Evolutionary conservation across 2,113 vertebrate genomes (phyloP).

Genomic region (Machaerirhynchus nigripectus): DNA sequence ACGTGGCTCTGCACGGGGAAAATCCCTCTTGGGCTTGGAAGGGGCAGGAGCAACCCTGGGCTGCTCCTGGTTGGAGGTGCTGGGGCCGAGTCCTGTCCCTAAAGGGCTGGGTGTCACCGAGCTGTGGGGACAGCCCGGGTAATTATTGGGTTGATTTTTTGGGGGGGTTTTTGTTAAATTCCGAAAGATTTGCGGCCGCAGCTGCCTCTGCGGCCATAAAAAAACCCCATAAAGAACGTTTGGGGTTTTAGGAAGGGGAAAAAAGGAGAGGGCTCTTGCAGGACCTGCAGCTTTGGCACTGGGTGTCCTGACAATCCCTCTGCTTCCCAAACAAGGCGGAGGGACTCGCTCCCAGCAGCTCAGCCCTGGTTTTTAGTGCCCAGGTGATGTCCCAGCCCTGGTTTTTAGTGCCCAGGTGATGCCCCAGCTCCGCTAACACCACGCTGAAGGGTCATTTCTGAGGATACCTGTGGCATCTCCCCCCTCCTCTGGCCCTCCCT

Average conservation of each 20-base stretch:
- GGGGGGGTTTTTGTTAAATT: background rate
- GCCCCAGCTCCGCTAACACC: background rate
- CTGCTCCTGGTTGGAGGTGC: background rate
- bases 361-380: background rate
- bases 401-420: background rate
- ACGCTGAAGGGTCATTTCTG: rapidly evolving
- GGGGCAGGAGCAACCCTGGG: background rate
- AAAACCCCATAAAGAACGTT: background rate
- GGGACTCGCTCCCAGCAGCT: background rate
- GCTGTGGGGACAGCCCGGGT: background rate
- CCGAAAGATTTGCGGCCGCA: background rate
- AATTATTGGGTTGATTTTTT: rapidly evolving
- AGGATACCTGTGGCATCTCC: background rate
- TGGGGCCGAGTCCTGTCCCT: background rate
- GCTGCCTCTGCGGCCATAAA: background rate
- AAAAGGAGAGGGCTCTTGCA: background rate
- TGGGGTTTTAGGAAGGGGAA: background rate
- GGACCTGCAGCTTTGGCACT: background rate
- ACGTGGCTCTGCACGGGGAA: background rate
- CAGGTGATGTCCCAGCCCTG: background rate
- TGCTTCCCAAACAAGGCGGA: rapidly evolving
- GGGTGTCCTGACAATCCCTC: background rate
- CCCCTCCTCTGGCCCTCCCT: rapidly evolving
- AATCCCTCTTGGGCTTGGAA: rapidly evolving
- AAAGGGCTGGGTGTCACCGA: background rate